Evolutionary conservation across 2,888 invertebrate genomes (phyloP), one percentile per base, ranked within the genome.

Genomic region (Ditylenchus weischeri): DNA sequence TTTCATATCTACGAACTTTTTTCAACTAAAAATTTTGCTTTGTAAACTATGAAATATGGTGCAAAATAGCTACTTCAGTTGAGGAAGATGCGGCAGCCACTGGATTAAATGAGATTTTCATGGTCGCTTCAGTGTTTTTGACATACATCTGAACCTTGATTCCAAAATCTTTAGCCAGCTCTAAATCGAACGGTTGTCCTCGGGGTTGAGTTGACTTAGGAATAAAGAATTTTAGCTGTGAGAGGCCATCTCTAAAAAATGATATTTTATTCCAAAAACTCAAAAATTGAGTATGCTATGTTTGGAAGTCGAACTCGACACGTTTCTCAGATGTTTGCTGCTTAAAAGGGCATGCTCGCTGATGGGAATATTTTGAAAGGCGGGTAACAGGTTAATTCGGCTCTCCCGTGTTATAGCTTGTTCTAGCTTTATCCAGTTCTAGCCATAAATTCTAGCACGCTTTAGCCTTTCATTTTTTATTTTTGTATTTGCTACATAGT

Each of bases 121-220:
- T 63, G 49, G 65, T n/a, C 10, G 62, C 58, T 43, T 64, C 49
- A 15, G 60, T 48, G 23, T 71, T 72, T 60, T 73, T 73, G n/a
- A 68, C 59, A 50, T 63, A 73, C 68, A 72, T 65, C 57, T 71
- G 74, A n/a, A 75, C 61, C 36, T 66, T 67, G 54, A 73, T 61
- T 19, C 36, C 43, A 35, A 66, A 65, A 19, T 65, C 68, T 18
- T 61, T 38, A 38, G 61, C 69, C 61, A 73, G 49, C 60, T 73
- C 50, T 7, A 73, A 54, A n/a, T 59, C 57, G 38, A 73, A 73
- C 15, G 73, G 75, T 35, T 57, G 49, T 0, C 71, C 73, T 29
- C 75, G 68, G 19, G 63, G 65, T 35, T 60, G 59, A n/a, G 64
- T 67, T 18, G 51, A 35, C 50, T 68, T 72, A 19, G 72, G 66